phyloP scores from a whole-genome alignment of 1,140 invertebrate genomes.

The Saccostrea echinata region DNA sequence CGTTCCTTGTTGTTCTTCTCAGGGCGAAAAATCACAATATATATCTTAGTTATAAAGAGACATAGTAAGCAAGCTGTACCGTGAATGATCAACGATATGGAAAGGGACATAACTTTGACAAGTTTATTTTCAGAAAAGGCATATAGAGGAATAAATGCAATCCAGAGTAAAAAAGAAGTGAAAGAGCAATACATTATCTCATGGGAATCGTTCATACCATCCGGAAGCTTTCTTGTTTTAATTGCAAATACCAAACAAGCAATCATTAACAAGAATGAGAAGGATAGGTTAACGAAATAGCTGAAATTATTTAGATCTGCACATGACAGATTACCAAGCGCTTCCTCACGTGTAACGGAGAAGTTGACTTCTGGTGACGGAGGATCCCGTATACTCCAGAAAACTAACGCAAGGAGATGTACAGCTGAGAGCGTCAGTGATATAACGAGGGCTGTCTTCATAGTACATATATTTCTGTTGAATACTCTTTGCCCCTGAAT shows the following conservation, averaged over 20 bases:
- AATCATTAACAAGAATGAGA: constrained; percentile 92
- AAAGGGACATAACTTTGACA: constrained; percentile 59
- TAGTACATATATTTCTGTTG: not conserved
- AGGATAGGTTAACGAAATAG: constrained; percentile 82
- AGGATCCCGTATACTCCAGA: constrained; percentile 48
- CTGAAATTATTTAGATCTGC: constrained; percentile 47
- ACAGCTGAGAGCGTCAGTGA: constrained; percentile 35
- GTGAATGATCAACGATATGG: constrained; percentile 64
- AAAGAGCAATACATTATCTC: constrained; percentile 69
- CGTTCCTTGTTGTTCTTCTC: constrained; percentile 50
- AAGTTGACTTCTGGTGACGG: constrained; percentile 23
- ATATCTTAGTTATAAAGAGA: constrained; percentile 69
- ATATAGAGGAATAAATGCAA: constrained; percentile 71
- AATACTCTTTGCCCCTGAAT: constrained; percentile 39
- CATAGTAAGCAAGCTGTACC: constrained; percentile 58
- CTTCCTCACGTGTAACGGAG: constrained; percentile 37
- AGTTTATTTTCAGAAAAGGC: constrained; percentile 61
- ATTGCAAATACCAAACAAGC: constrained; percentile 94
- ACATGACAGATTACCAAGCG: constrained; percentile 47
- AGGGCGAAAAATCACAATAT: constrained; percentile 79
- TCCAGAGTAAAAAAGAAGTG: constrained; percentile 70
- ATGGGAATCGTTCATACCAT: constrained; percentile 72
- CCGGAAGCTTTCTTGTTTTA: constrained; percentile 79
- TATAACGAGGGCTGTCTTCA: constrained; percentile 26
- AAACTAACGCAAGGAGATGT: constrained; percentile 46